These are phyloP conservation scores for Musca vetustissima DNA, from an alignment of 1,140 invertebrate genomes.

Conservation along the genomic window DNA sequence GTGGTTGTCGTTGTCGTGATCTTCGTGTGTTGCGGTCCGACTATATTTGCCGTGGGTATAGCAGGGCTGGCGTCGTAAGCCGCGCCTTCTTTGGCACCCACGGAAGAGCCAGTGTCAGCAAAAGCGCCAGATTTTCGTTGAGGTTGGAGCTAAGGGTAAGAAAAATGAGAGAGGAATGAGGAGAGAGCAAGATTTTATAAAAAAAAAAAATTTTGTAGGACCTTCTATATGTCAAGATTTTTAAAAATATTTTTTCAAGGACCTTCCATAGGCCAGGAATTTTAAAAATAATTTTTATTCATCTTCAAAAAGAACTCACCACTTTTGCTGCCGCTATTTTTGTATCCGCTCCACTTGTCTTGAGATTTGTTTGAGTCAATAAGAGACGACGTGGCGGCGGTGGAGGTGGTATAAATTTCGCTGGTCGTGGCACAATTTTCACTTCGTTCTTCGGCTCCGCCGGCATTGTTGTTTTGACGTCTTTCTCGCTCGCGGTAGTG, in stretches of 20 bases:
- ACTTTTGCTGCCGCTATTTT: background rate
- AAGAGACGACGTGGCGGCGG: conserved; percentile 52
- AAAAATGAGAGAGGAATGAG: background rate
- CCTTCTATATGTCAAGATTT: too few relatives aligned
- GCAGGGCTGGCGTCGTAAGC: background rate
- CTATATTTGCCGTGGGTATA: background rate
- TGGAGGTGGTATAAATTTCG: conserved; percentile 51
- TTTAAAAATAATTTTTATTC: too few relatives aligned
- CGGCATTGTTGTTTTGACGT: background rate
- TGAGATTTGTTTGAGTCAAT: conserved; percentile 48
- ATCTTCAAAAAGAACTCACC: too few relatives aligned
- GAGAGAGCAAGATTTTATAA: background rate
- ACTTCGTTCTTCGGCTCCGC: conserved; percentile 23
- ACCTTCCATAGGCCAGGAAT: too few relatives aligned
- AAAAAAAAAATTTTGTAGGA: too few relatives aligned
- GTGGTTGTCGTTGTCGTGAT: conserved; percentile 20
- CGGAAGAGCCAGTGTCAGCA: conserved; percentile 55
- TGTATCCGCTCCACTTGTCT: conserved; percentile 26
- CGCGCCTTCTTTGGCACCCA: conserved; percentile 44
- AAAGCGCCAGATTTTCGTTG: conserved; percentile 53
- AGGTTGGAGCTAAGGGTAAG: conserved; percentile 33
- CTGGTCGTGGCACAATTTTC: conserved; percentile 25
- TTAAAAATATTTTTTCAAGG: too few relatives aligned
- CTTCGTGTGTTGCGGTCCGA: background rate
- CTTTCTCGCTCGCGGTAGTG: conserved; percentile 36